These are phyloP conservation scores for Gastrophysa polygoni DNA, from an alignment of 2,888 invertebrate genomes.

Conservation along the genomic window DNA sequence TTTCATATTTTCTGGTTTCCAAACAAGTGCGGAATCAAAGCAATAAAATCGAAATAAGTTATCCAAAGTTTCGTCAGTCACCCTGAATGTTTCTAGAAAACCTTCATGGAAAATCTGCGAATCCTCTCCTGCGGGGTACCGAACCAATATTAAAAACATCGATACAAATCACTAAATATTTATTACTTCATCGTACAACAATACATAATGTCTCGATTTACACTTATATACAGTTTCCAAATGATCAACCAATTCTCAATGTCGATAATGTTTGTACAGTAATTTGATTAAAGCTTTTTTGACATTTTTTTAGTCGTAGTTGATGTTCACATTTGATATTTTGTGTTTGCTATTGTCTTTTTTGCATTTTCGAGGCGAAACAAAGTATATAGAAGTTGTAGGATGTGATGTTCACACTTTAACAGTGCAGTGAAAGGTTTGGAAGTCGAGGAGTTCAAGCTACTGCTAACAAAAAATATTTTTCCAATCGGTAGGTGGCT, in stretches of 20 bases:
- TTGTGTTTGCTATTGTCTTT: slow-evolving; percentile 45
- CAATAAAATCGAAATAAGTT: too few relatives aligned
- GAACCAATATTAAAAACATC: slow-evolving; percentile 48
- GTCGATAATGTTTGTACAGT: slow-evolving; percentile 53
- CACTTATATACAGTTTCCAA: slow-evolving; percentile 49
- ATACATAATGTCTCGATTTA: slow-evolving; percentile 52
- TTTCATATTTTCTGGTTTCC: too few relatives aligned
- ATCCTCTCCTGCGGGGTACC: too few relatives aligned
- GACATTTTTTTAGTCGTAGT: slow-evolving; percentile 29
- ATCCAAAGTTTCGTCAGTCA: too few relatives aligned
- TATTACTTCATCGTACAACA: slow-evolving; percentile 56
- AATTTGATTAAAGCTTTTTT: slow-evolving; percentile 54
- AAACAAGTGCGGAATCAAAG: too few relatives aligned
- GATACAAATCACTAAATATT: slow-evolving; percentile 57
- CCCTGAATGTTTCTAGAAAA: too few relatives aligned
- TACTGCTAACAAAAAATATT: too few relatives aligned
- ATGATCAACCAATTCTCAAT: slow-evolving; percentile 45
- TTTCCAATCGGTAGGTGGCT: too few relatives aligned
- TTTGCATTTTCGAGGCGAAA: slow-evolving; percentile 29
- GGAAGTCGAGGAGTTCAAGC: too few relatives aligned
- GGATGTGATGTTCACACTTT: too few relatives aligned
- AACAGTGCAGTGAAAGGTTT: too few relatives aligned
- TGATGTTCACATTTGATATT: slow-evolving; percentile 33
- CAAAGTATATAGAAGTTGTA: not conserved
- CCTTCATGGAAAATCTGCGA: too few relatives aligned